Percentiles rank a stretch among this genome's conserved stretches.
Conservation (phyloP, 2,113 vertebrate species). For the Vimba vimba region DNA sequence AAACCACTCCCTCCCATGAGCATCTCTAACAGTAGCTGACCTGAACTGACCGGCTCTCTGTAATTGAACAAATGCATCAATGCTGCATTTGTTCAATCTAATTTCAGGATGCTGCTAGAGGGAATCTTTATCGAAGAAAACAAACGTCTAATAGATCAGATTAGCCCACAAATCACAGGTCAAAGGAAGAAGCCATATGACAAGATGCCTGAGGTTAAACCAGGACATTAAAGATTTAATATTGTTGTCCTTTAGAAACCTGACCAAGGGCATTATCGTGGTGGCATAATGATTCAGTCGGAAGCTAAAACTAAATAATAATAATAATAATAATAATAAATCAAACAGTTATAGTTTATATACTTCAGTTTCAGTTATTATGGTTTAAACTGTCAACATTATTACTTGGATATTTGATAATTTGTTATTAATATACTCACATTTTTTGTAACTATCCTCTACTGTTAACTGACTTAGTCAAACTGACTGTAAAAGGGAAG, state of each 20-base stretch:
- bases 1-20: background rate
- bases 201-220: slow-evolving; percentile 21
- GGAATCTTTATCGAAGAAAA: slow-evolving; percentile 17
- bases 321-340: background rate
- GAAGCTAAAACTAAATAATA: background rate
- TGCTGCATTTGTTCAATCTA: slow-evolving; percentile 27
- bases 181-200: background rate
- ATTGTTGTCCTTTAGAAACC: slow-evolving; percentile 14
- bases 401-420: background rate
- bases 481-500: background rate
- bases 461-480: background rate
- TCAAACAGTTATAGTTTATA: background rate
- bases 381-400: too few species aligned
- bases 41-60: background rate
- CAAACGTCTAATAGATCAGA: slow-evolving; percentile 25
- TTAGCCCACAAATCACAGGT: slow-evolving; percentile 41
- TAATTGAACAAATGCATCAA: slow-evolving; percentile 30
- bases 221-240: slow-evolving; percentile 11
- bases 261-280: background rate
- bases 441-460: background rate
- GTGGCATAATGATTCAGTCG: background rate
- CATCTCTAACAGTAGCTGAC: slow-evolving; percentile 3
- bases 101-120: slow-evolving; percentile 27
- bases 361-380: background rate
- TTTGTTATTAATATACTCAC: background rate